These are phyloP conservation scores for Eupelmus urozonus DNA, from an alignment of 2,888 invertebrate species.

Conservation along the genomic window DNA sequence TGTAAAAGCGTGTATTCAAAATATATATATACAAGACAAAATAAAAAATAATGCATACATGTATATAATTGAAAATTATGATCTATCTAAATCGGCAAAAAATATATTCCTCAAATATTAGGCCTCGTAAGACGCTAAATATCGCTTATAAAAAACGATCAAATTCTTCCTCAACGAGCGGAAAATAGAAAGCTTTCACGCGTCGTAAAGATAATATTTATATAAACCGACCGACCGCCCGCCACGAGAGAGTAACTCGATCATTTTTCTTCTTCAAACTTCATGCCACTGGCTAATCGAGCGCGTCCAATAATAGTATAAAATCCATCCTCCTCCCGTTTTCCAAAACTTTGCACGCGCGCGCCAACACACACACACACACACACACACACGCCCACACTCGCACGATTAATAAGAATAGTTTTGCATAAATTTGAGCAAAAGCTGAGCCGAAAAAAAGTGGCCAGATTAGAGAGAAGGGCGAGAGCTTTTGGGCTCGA, in stretches of 20 bases:
- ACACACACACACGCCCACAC: no score
- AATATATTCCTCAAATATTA: neutral
- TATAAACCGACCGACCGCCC: neutral
- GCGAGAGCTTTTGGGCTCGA: neutral
- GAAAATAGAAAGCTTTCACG: slow-evolving; percentile 35
- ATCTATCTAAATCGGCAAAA: neutral
- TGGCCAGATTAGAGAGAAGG: neutral
- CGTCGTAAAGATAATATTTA: slow-evolving; percentile 33
- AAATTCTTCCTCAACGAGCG: slow-evolving; percentile 2
- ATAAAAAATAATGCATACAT: no score
- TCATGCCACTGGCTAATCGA: slow-evolving; percentile 25
- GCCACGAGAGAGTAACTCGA: slow-evolving; percentile 3
- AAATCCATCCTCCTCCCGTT: slow-evolving; percentile 10
- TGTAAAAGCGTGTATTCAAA: no score
- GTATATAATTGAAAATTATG: no score
- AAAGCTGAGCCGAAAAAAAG: neutral
- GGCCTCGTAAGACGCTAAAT: neutral
- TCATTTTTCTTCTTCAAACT: slow-evolving; percentile 27
- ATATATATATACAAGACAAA: no score
- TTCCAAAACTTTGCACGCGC: neutral
- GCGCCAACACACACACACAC: neutral
- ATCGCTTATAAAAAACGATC: neutral
- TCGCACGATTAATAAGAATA: neutral
- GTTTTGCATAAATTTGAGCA: slow-evolving; percentile 31
- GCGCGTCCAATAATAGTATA: slow-evolving; percentile 14